Evolutionary conservation across 2,888 invertebrate species (phyloP), one percentile per base, ranked within the genome.

Genomic region (Cremastinae sp.): DNA sequence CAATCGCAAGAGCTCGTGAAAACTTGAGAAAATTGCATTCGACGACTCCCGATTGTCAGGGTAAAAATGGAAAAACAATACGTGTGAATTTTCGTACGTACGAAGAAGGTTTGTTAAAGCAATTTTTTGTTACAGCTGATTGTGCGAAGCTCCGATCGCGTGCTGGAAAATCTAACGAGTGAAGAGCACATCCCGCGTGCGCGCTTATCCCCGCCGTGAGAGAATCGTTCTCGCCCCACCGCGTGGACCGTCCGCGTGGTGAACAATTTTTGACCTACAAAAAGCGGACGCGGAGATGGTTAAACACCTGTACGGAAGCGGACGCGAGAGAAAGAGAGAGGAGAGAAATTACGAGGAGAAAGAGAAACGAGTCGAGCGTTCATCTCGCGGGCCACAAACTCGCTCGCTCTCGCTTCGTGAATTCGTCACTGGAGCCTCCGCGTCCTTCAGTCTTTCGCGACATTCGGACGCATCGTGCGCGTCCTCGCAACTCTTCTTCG

Each of bases 231-330:
- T 34, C 36, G 34, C 54, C 54, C 18, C 18, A 38, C 61, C 16
- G 8, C 62, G 49, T 69, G 41, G 49, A 49, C 14, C 49, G 14
- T 74, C 79, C 59, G 76, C 78, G 80, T 81, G 81, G 79, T 76
- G 68, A 76, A 74, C 76, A 75, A 84, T 82, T 84, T 83, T 84
- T 83, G 83, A 84, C 84, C 84, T 83, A 84, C 83, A 84, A 84
- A 84, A 83, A 72, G 69, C 74, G 47, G 53, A 61, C 64, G 76
- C 71, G 75, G 75, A 59, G 74, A 75, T 71, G 72, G 69, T 56
- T 61, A 53, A 71, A 78, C 79, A 80, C 78, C 79, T 80, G 78
- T 69, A 74, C 66, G 70, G 69, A 72, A 58, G 74, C 65, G 62
- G 68, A 70, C 64, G n/a, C n/a, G 75, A 79, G 68, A 64, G 75